Evolutionary conservation across 1,140 invertebrate species (phyloP).

Genomic region (Rhagoletis pomonella): DNA sequence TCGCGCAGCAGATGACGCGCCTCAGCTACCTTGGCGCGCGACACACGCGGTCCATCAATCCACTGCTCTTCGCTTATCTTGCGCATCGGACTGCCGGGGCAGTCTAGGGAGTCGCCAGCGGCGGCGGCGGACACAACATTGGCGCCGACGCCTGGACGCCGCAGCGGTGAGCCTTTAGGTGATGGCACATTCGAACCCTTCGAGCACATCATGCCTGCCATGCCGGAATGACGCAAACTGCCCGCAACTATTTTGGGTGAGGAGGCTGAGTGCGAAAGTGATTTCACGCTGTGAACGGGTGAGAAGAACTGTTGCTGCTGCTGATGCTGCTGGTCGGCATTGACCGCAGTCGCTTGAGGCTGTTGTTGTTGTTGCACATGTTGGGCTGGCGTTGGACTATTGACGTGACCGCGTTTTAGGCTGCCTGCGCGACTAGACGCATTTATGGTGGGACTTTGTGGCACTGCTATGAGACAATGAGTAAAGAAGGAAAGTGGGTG

Average conservation of each 20-base stretch:
- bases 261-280: constrained; percentile 57
- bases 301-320: constrained; percentile 56
- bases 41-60: constrained; percentile 95
- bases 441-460: constrained; percentile 54
- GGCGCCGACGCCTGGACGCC: constrained; percentile 68
- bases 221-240: constrained; percentile 55
- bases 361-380: constrained; percentile 37
- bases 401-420: constrained; percentile 63
- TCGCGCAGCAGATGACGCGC: constrained; percentile 86
- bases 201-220: constrained; percentile 62
- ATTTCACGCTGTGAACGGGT: constrained; percentile 57
- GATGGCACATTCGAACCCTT: constrained; percentile 75
- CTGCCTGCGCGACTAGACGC: constrained; percentile 67
- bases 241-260: constrained; percentile 60
- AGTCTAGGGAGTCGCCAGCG: constrained; percentile 71
- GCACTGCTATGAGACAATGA: not conserved
- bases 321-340: constrained; percentile 22
- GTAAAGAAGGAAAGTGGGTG: not conserved
- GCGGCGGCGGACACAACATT: constrained; percentile 61
- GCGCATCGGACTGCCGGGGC: constrained; percentile 69
- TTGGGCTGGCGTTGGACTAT: constrained; percentile 53
- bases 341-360: not conserved
- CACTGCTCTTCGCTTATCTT: constrained; percentile 88
- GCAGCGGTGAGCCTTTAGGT: constrained; percentile 78
- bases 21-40: constrained; percentile 87